These are phyloP conservation scores for Tetraneura akinire DNA, from an alignment of 1,140 invertebrate genomes.

Conservation along the genomic window DNA sequence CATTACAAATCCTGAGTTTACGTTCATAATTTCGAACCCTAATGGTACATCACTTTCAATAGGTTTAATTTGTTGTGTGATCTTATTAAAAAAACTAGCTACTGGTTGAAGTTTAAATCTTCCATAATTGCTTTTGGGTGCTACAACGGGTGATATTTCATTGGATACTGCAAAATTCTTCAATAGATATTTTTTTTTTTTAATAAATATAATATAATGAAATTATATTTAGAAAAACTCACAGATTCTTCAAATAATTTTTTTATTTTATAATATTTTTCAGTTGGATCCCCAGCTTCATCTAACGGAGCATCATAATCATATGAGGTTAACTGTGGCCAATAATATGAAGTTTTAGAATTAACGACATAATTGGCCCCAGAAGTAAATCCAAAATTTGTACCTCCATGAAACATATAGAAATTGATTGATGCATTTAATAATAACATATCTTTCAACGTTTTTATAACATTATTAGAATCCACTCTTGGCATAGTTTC, in stretches of 20 bases:
- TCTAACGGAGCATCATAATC: slow-evolving; percentile 83
- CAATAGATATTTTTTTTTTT: slow-evolving; percentile 47
- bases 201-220: background rate
- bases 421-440: slow-evolving; percentile 66
- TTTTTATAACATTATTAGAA: slow-evolving; percentile 62
- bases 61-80: background rate
- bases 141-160: slow-evolving; percentile 18
- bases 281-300: slow-evolving; percentile 80
- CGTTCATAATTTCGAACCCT: background rate
- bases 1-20: slow-evolving; percentile 24
- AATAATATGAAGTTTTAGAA: slow-evolving; percentile 60
- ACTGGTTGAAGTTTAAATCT: background rate
- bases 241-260: slow-evolving; percentile 67
- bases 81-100: slow-evolving; percentile 5
- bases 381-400: slow-evolving; percentile 71
- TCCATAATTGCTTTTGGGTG: slow-evolving; percentile 41
- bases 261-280: slow-evolving; percentile 77
- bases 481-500: slow-evolving; percentile 65
- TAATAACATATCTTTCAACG: slow-evolving; percentile 68
- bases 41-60: background rate
- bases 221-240: too few species aligned
- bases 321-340: slow-evolving; percentile 71
- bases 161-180: slow-evolving; percentile 61
- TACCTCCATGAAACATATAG: slow-evolving; percentile 75
- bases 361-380: slow-evolving; percentile 60